Base-by-base conservation (phyloP, 2,113 vertebrate species). In the Mirza zaza region DNA sequence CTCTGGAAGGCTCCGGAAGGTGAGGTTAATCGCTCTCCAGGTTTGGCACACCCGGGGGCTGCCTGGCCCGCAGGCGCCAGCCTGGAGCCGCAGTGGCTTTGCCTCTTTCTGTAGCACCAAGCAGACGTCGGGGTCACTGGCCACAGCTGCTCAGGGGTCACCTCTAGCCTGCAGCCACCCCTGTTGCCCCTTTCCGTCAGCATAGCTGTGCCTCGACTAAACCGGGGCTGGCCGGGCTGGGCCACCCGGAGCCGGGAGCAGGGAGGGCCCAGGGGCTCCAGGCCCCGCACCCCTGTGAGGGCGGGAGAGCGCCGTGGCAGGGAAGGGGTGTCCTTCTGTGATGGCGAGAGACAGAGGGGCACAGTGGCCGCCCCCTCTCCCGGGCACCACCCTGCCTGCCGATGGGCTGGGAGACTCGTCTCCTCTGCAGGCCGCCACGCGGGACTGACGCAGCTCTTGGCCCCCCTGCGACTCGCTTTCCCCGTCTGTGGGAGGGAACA, bases 311-410 rank as follows among this genome's bases (percentile, higher is more conserved):
- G 39, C 8, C 1, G 14, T 10, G 55, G 12, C 27, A 17, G 59
- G 68, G 59, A 73, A 21, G 32, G 20, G 36, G 18, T 10, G 21
- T 18, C n/a, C 6, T 34, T 6, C 0, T 27, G 27, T 23, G 3
- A 4, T 3, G 8, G 27, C 23, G 13, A 36, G 55, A 21, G 10
- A 32, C 42, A n/a, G 52, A 11, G 0, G 0, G 17, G 1, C 71
- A 36, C 17, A 5, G 5, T 11, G 25, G 59, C 7, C 57, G 1
- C 21, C 59, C 59, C 23, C 34, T 9, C 21, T 9, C 23, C 0
- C 0, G 0, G 5, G 8, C 68, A 1, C 0, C 0, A 3, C 23
- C 8, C 14, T 18, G 36, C 25, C 10, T 1, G 36, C 12, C 42
- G 3, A 20, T 18, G 3, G 34, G 55, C 63, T 0, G 13, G 23